These are phyloP conservation scores for Schizopygopsis malacanthus DNA, from an alignment of 2,797 vertebrate genomes.

Conservation along the genomic window DNA sequence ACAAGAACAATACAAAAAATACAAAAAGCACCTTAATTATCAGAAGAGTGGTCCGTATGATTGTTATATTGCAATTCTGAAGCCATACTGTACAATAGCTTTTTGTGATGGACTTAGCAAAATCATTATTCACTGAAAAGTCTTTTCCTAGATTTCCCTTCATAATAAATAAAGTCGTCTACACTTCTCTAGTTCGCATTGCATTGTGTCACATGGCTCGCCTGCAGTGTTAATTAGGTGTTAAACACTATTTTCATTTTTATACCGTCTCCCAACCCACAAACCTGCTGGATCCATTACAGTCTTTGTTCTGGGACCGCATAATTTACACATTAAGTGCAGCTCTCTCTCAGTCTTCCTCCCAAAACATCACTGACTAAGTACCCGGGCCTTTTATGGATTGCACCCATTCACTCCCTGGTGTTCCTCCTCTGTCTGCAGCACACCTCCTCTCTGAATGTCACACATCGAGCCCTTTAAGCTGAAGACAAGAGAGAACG, in stretches of 20 bases:
- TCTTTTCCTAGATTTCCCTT: background rate
- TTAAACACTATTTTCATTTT: constrained; percentile 19
- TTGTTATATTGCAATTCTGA: background rate
- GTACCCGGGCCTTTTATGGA: constrained; percentile 55
- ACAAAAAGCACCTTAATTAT: constrained; percentile 1
- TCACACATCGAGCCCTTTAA: constrained; percentile 15
- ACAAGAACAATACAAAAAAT: background rate
- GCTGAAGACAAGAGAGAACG: constrained; percentile 11
- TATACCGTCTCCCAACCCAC: background rate
- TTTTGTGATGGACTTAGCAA: background rate
- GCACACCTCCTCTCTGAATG: constrained; percentile 33
- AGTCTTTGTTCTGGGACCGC: constrained; percentile 15
- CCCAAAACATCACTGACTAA: constrained; percentile 45
- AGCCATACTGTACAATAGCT: background rate
- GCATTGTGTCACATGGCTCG: constrained; percentile 1
- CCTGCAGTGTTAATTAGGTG: constrained; percentile 25
- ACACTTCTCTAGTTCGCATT: background rate
- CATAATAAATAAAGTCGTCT: background rate
- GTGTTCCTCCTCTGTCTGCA: constrained; percentile 44
- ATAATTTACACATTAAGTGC: constrained; percentile 13
- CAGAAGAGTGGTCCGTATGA: background rate
- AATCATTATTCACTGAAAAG: background rate
- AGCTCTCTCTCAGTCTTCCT: constrained; percentile 27
- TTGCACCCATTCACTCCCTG: constrained; percentile 33
- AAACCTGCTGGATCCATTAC: background rate